A percentile compares a stretch with the other conserved stretches of the same genome.
These are phyloP conservation scores for Falco peregrinus DNA, from an alignment of 2,797 vertebrate species.

Conservation along the genomic window DNA sequence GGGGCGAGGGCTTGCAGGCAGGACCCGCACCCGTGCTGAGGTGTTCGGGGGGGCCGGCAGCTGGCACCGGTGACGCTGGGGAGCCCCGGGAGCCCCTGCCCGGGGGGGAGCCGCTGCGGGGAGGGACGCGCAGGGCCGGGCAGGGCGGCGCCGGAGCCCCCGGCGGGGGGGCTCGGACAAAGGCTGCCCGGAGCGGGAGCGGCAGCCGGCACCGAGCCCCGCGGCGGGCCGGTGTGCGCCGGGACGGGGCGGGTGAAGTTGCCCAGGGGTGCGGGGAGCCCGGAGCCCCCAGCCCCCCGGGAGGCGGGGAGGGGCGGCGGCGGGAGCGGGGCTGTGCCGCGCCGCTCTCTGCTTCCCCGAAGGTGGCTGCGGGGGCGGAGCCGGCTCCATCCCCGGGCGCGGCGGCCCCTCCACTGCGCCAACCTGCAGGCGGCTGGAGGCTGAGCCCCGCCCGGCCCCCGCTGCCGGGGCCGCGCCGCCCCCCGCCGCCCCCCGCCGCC, in stretches of 20 bases:
- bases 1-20: background rate
- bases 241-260: background rate
- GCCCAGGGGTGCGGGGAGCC: background rate
- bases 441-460: slow-evolving; percentile 27
- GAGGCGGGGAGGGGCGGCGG: background rate
- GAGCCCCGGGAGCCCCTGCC: background rate
- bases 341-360: background rate
- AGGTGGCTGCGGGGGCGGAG: slow-evolving; percentile 45
- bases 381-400: slow-evolving; percentile 4
- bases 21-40: background rate
- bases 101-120: no score
- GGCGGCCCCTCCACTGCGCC: slow-evolving; percentile 72
- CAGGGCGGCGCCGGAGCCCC: background rate
- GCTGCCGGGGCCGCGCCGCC: slow-evolving; percentile 30
- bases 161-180: background rate
- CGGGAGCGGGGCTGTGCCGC: background rate
- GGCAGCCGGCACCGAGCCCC: background rate
- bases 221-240: background rate
- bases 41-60: background rate
- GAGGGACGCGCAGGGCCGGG: background rate
- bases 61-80: background rate
- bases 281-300: background rate
- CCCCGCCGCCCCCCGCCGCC: background rate
- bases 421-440: slow-evolving; percentile 59
- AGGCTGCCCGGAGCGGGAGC: slow-evolving; percentile 10